A percentile compares a stretch with the other conserved stretches of the same genome.
Conservation (phyloP, 2,113 vertebrate genomes). For the Vidua chalybeata region DNA sequence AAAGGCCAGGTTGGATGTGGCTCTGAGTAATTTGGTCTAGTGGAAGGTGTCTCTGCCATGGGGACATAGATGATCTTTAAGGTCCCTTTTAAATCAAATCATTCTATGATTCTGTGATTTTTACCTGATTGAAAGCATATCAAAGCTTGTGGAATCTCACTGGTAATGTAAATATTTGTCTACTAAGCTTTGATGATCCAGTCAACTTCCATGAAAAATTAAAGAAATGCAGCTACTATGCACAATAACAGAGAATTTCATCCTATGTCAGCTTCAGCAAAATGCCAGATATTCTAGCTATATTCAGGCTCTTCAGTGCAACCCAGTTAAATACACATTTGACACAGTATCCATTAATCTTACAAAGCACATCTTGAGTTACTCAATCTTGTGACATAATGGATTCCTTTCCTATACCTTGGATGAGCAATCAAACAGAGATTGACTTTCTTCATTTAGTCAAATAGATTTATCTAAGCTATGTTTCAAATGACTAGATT, state of each 20-base stretch:
- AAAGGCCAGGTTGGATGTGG: accelerated
- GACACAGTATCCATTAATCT: slow-evolving; percentile 52
- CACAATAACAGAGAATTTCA: not conserved
- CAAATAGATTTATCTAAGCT: slow-evolving; percentile 63
- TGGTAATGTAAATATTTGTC: not conserved
- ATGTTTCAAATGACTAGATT: slow-evolving; percentile 62
- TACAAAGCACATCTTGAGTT: slow-evolving; percentile 2
- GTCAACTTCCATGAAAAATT: not conserved
- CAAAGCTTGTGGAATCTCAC: not conserved
- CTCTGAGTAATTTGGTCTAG: not conserved
- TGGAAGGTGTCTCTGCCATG: accelerated
- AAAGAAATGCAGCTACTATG: not conserved
- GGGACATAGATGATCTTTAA: not conserved
- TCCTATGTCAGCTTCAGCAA: not conserved
- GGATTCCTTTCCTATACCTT: slow-evolving; percentile 54
- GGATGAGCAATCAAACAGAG: slow-evolving; percentile 56
- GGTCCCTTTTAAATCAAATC: not conserved
- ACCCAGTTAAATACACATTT: slow-evolving; percentile 43
- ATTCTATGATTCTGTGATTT: not conserved
- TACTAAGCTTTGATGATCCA: not conserved
- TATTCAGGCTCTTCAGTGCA: not conserved
- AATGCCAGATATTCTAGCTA: not conserved
- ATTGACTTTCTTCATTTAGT: slow-evolving; percentile 59
- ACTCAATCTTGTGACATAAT: slow-evolving; percentile 60
- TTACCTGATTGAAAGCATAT: not conserved